phyloP scores from a whole-genome alignment of 23 tunicate species.

The Clavelina lepadiformis region DNA sequence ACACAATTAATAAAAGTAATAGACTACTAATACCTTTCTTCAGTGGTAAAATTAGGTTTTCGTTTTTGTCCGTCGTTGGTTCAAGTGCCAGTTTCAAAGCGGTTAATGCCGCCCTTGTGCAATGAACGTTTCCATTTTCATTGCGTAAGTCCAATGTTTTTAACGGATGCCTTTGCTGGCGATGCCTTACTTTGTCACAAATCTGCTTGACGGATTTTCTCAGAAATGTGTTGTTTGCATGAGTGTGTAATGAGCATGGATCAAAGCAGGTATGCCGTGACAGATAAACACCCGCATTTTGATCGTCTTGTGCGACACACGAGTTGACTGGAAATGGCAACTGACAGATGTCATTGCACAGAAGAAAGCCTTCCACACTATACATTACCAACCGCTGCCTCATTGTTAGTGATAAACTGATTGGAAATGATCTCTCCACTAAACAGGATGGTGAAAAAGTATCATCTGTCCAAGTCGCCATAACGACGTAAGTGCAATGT shows the following conservation, averaged over 20 bases:
- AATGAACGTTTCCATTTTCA: conserved; percentile 13
- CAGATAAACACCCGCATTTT: too few relatives aligned
- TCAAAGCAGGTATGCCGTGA: too few relatives aligned
- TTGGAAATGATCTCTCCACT: conserved; percentile 4
- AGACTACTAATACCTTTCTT: too few relatives aligned
- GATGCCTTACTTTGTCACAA: too few relatives aligned
- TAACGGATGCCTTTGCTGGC: not conserved
- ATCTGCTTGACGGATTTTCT: too few relatives aligned
- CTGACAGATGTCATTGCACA: conserved; percentile 21
- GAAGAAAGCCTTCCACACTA: conserved; percentile 24
- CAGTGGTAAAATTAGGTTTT: not conserved
- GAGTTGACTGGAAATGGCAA: not conserved
- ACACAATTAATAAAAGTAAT: too few relatives aligned
- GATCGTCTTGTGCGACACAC: too few relatives aligned
- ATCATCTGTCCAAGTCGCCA: conserved; percentile 29
- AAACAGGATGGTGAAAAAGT: conserved; percentile 3
- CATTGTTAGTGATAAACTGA: conserved; percentile 27
- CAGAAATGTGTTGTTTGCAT: too few relatives aligned
- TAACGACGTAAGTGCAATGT: too few relatives aligned
- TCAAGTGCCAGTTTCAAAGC: conserved; percentile 23
- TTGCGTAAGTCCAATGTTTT: conserved; percentile 13
- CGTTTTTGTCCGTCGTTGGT: not conserved
- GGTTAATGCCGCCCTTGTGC: conserved; percentile 30
- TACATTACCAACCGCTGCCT: conserved; percentile 24
- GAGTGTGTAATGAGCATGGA: too few relatives aligned